Evolutionary conservation across 2,888 invertebrate species (phyloP).

Genomic region (Diarsia rubi): DNA sequence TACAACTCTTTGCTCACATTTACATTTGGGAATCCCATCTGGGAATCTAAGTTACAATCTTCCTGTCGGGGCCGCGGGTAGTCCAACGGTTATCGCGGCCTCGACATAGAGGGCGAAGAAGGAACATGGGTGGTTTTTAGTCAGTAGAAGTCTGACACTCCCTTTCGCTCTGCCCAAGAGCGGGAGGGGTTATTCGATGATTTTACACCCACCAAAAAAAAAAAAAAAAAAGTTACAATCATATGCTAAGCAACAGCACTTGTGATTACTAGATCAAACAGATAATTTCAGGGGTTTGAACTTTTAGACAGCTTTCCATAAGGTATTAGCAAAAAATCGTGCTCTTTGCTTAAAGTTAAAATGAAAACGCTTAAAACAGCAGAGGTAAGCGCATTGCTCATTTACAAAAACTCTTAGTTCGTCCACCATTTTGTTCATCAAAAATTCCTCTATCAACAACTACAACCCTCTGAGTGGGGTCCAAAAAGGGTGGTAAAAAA

Average conservation of each 20-base stretch:
- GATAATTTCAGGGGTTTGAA: background rate
- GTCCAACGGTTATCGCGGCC: too few species aligned
- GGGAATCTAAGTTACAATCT: background rate
- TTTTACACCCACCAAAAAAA: too few species aligned
- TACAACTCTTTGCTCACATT: background rate
- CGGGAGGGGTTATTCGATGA: too few species aligned
- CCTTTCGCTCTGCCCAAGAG: too few species aligned
- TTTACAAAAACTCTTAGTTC: conserved; percentile 29
- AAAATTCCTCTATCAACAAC: conserved; percentile 65
- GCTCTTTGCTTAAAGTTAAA: background rate
- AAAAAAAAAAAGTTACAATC: background rate
- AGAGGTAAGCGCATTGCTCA: background rate
- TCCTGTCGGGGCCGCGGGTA: too few species aligned
- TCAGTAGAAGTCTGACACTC: too few species aligned
- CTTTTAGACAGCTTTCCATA: background rate
- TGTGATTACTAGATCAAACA: background rate
- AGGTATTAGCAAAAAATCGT: background rate
- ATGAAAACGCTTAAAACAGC: background rate
- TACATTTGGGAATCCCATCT: background rate
- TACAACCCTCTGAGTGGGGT: conserved; percentile 56
- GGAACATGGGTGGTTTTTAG: too few species aligned
- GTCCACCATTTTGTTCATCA: conserved; percentile 38
- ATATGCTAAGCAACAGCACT: background rate
- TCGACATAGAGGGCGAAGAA: too few species aligned
- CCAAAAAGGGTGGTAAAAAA: conserved; percentile 69